Evolutionary conservation across 2,888 invertebrate species (phyloP), one percentile per base, ranked within the genome.

Genomic region (Asteroscopus sphinx): DNA sequence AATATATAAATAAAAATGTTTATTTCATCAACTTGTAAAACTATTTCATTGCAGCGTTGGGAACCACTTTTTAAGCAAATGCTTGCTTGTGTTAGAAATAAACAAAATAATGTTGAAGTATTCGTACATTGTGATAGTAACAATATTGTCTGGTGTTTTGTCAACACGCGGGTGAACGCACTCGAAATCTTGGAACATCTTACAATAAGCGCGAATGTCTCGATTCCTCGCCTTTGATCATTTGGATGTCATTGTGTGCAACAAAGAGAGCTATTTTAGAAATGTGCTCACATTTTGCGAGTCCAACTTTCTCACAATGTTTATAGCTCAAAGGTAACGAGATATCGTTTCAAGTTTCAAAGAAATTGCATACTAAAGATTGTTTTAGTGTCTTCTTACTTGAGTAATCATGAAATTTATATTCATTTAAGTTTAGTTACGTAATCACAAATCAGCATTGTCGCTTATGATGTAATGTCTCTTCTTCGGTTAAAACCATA

Each of bases 71-170:
- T n/a, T n/a, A n/a, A n/a, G n/a, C n/a, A n/a, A n/a, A n/a, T n/a
- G n/a, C n/a, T n/a, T n/a, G n/a, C n/a, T n/a, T n/a, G n/a, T n/a
- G n/a, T n/a, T n/a, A n/a, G n/a, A n/a, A n/a, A n/a, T n/a, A n/a
- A n/a, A n/a, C n/a, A n/a, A n/a, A n/a, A n/a, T n/a, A n/a, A n/a
- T n/a, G n/a, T n/a, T n/a, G n/a, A n/a, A 56, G 45, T 57, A 51
- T 42, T 53, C 28, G 37, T 36, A 51, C 56, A 56, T 26, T 48
- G 21, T 47, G 45, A 8, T 37, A 5, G n/a, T 16, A 17, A 44
- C 54, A 68, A 61, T 61, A 68, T 71, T 46, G 41, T 33, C 15
- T 30, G 36, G 44, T 45, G 44, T 66, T 40, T 45, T 33, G 51
- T 47, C 63, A 46, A 42, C 47, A 44, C 5, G 17, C 16, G 26